A percentile compares a stretch with the other conserved stretches of the same genome.
These are phyloP conservation scores for Spilosoma lubricipeda DNA, from an alignment of 2,888 invertebrate species.

Conservation along the genomic window DNA sequence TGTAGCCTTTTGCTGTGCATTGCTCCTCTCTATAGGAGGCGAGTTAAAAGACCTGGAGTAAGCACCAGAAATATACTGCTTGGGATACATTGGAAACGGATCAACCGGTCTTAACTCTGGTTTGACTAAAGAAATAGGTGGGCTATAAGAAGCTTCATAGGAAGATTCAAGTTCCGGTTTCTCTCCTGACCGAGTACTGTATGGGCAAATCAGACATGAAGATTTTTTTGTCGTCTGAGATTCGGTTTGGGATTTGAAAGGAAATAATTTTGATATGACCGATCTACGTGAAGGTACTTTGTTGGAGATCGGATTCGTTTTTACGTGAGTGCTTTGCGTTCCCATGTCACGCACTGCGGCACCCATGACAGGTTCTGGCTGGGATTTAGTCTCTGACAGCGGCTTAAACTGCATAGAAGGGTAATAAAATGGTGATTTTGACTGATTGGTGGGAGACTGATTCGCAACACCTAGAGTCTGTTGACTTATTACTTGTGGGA, in stretches of 20 bases:
- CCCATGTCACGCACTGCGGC: neutral
- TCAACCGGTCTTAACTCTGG: neutral
- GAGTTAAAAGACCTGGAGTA: slow-evolving; percentile 21
- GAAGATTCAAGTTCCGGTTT: neutral
- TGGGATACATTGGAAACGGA: slow-evolving; percentile 14
- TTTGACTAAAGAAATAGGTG: neutral
- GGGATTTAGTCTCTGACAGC: neutral
- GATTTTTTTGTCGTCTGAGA: slow-evolving; percentile 6
- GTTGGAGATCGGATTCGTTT: neutral
- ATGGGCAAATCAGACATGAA: slow-evolving; percentile 13
- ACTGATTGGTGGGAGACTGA: neutral
- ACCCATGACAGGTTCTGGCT: slow-evolving; percentile 2
- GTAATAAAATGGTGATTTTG: neutral
- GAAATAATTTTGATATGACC: slow-evolving; percentile 14
- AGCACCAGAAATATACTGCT: slow-evolving; percentile 16
- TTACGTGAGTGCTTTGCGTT: neutral
- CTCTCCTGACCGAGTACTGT: slow-evolving; percentile 1
- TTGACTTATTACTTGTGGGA: slow-evolving; percentile 2
- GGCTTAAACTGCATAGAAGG: slow-evolving; percentile 10
- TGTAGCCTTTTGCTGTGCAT: slow-evolving; percentile 8
- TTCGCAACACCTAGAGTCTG: neutral
- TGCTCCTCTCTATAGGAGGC: neutral
- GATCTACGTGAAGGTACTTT: slow-evolving; percentile 5
- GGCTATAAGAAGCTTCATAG: neutral
- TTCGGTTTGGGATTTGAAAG: slow-evolving; percentile 1